Conservation (phyloP, 2,888 invertebrate species). For the Idaea straminata region DNA sequence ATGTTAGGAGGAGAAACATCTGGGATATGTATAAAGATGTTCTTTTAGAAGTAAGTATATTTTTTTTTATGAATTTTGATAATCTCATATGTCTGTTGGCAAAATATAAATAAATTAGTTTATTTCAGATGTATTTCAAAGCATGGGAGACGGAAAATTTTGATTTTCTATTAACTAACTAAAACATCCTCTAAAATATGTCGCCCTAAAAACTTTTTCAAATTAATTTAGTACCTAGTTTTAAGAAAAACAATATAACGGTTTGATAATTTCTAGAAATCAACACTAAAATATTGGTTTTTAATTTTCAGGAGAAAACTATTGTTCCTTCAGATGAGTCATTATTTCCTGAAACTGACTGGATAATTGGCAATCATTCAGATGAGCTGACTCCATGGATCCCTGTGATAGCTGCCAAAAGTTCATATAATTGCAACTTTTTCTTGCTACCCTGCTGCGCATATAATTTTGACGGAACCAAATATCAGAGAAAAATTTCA, state of each 20-base stretch:
- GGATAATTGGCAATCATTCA: constrained; percentile 99
- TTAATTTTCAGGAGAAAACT: constrained; percentile 79
- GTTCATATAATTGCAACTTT: constrained; percentile 87
- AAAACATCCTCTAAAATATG: too few species aligned
- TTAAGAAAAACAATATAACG: too few species aligned
- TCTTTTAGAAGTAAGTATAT: constrained; percentile 80
- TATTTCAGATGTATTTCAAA: too few species aligned
- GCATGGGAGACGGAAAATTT: too few species aligned
- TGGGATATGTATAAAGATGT: constrained; percentile 90
- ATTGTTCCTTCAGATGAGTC: constrained; percentile 85
- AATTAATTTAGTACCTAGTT: too few species aligned
- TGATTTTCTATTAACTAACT: too few species aligned
- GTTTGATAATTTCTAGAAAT: too few species aligned
- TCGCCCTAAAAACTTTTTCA: too few species aligned
- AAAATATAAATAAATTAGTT: too few species aligned
- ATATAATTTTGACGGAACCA: constrained; percentile 92
- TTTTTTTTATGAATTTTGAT: too few species aligned
- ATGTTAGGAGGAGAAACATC: constrained; percentile 90
- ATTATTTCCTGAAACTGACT: constrained; percentile 87
- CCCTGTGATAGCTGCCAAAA: constrained; percentile 92
- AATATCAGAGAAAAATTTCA: constrained; percentile 87
- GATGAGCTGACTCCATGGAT: constrained; percentile 99
- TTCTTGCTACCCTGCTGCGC: constrained; percentile 98
- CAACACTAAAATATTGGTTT: not conserved
- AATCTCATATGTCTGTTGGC: too few species aligned